Base-by-base conservation (phyloP, 2,113 vertebrate species). In the Campylorhamphus procurvoides region DNA sequence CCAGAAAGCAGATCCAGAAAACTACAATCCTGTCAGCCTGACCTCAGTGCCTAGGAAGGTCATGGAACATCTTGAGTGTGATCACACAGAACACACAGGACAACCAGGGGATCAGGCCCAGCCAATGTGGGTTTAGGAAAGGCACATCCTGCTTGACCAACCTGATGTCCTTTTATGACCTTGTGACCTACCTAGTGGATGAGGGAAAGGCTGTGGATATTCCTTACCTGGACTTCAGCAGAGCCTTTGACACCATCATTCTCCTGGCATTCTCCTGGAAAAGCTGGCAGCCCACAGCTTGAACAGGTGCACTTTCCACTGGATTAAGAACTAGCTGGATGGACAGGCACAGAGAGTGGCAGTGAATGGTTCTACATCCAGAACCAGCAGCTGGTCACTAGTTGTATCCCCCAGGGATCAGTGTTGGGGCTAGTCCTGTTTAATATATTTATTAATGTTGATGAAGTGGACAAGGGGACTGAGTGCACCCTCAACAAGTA, bases 301-400 rank as follows among this genome's bases (percentile, higher is more conserved):
- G 39, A 39, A 19, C 37, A 29, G 12, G 12, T 19, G 31, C 28
- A 49, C 4, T 46, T 27, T 52, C 23, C 6, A 2, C 24, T 52
- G 52, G 23, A 8, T n/a, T 40, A 14, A 14, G 18, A 52, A 29
- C 24, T n/a, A 33, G 28, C 33, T 52, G 28, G 11, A 23, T 23
- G 59, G 27, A 14, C 0, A 0, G 8, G 18, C 33, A 6, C 23
- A n/a, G 24, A n/a, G 39, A 11, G 0, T 20, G 7, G 12, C 25
- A 18, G 15, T n/a, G 33, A 53, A 25, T 6, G 4, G 28, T 46
- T 33, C 50, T 74, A 33, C 33, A 33, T 44, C 23, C 53, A 68
- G 22, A 50, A 50, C 28, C 74, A 52, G 35, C 12, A 2, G 14
- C 2, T 9, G 3, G 33, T 16, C 68, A 39, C 31, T 10, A n/a